Base-by-base conservation (phyloP, 1,140 invertebrate genomes). In the Oncopodura yosiiana region DNA sequence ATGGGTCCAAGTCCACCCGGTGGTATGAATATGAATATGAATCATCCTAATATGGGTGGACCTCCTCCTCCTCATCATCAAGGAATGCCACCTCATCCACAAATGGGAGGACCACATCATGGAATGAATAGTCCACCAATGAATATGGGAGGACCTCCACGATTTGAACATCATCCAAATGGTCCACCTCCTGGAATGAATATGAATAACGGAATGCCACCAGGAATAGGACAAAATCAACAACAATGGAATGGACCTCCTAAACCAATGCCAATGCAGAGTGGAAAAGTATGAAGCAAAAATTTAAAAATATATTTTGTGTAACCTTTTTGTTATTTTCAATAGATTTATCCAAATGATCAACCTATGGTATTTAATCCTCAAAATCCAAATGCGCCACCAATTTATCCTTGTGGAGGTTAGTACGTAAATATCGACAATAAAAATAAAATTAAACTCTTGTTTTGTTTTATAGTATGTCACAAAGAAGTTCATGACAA, bases 401-500 rank as follows among this genome's bases (percentile, higher is more conserved):
- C 94, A 8, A 96, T 96, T 59, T 96, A 95, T 73, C 76, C 77
- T 3, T 80, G 78, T 67, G 78, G 76, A 21, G n/a, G n/a, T n/a
- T n/a, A n/a, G n/a, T n/a, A n/a, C n/a, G n/a, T n/a, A n/a, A n/a
- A n/a, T n/a, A n/a, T n/a, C n/a, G n/a, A 34, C n/a, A n/a, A 9
- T 34, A 9, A 9, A 34, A 34, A 34, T 34, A 9, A n/a, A 8
- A 34, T 34, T 34, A 9, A 9, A 76, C 62, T 89, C 92, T 0
- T 96, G 93, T 74, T 87, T 59, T n/a, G n/a, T n/a, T n/a, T n/a
- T n/a, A n/a, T n/a, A n/a, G 83, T 91, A 53, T 97, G 94, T 74
- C 93, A 96, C 72, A 95, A 95, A 75, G 94, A 98, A 77, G 90
- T 97, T 3, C 92, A 96, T 74, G 94, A 97, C 70, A 96, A 95